These are phyloP conservation scores for Leptinotarsa tumamoca DNA, from an alignment of 2,888 invertebrate genomes.

Conservation along the genomic window DNA sequence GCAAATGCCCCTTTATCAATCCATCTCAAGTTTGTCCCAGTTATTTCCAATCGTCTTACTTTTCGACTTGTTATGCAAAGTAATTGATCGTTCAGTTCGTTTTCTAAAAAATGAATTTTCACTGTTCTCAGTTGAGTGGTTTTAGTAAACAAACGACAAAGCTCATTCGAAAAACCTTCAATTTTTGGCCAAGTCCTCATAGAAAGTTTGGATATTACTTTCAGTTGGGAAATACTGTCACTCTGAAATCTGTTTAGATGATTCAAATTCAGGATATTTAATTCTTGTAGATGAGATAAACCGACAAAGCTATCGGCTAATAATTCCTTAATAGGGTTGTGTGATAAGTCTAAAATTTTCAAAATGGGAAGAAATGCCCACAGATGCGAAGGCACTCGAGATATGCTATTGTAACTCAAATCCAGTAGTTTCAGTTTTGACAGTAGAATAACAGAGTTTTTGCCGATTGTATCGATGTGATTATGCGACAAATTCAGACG, in stretches of 20 bases:
- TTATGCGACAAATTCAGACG: constrained; percentile 85
- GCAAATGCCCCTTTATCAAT: constrained; percentile 83
- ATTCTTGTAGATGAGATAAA: constrained; percentile 77
- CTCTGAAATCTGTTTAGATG: constrained; percentile 81
- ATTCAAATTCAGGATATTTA: constrained; percentile 81
- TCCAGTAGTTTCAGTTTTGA: constrained; percentile 79
- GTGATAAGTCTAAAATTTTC: constrained; percentile 82
- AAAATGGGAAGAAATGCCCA: constrained; percentile 80
- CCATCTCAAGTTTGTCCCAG: constrained; percentile 78
- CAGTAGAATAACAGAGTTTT: constrained; percentile 79
- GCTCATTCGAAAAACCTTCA: constrained; percentile 72
- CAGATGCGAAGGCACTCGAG: constrained; percentile 77
- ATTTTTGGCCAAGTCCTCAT: constrained; percentile 83
- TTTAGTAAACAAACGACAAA: constrained; percentile 79
- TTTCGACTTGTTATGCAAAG: constrained; percentile 83
- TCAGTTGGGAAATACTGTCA: constrained; percentile 79
- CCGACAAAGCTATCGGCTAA: constrained; percentile 79
- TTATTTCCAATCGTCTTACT: constrained; percentile 83
- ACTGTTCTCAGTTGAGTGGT: constrained; percentile 81
- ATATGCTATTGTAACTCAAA: constrained; percentile 78
- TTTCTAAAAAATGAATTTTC: constrained; percentile 81
- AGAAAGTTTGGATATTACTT: constrained; percentile 77
- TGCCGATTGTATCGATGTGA: constrained; percentile 76
- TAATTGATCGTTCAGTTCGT: constrained; percentile 79
- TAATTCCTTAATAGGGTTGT: constrained; percentile 84